These are phyloP conservation scores for Lagopus muta DNA, from an alignment of 2,113 vertebrate species.

Conservation along the genomic window DNA sequence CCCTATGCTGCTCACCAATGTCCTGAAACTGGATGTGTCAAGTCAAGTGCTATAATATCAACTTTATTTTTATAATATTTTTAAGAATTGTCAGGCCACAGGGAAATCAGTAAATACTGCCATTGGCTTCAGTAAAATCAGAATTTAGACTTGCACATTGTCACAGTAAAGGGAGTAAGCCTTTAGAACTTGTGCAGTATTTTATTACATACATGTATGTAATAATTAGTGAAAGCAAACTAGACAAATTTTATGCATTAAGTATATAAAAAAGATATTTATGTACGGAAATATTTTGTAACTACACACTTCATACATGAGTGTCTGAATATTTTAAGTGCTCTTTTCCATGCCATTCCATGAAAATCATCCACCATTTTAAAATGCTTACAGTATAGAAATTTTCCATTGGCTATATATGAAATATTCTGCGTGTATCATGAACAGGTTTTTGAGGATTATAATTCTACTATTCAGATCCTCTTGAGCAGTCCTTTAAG, in stretches of 20 bases:
- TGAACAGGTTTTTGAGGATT: background rate
- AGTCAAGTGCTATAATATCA: background rate
- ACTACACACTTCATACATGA: background rate
- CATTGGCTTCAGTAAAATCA: background rate
- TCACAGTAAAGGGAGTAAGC: background rate
- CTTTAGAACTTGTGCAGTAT: background rate
- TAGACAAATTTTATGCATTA: background rate
- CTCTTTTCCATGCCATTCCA: background rate
- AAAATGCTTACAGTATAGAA: background rate
- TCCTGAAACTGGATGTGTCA: background rate
- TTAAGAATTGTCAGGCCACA: background rate
- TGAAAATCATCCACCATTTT: background rate
- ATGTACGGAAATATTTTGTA: background rate
- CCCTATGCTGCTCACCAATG: background rate
- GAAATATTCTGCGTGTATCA: background rate
- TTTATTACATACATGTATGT: background rate
- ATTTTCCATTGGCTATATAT: background rate
- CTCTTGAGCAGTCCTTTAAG: background rate
- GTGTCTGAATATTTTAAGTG: background rate
- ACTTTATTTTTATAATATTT: background rate
- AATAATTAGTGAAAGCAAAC: background rate
- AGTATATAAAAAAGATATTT: background rate
- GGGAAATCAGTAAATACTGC: background rate
- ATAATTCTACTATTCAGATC: background rate
- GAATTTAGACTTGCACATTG: background rate